Base-by-base conservation (phyloP, 2,888 invertebrate species). In the Uropetala carovei region DNA sequence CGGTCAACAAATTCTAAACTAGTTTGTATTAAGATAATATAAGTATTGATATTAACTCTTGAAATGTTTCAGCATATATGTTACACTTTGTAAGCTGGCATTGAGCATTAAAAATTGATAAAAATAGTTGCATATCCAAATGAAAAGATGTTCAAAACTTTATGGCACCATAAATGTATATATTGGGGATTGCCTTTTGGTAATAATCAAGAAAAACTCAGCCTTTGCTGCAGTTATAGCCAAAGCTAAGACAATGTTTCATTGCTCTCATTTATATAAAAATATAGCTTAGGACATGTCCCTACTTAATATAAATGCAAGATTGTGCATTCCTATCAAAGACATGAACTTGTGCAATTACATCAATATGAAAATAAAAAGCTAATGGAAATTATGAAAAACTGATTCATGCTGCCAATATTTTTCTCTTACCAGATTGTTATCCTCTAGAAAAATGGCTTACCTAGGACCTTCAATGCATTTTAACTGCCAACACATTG, bases 251-350 rank as follows among this genome's bases (percentile, higher is more conserved):
- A 89, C 89, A 89, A 64, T 68, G 22, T 75, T 75, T 4, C 75
- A 75, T 60, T 68, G 60, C 14, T 43, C 64, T 89, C 43, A 56
- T 43, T 43, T 43, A 43, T 89, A 89, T 89, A 89, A 89, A 89
- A 89, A 89, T 89, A 89, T 60, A 89, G 89, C 89, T 64, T 89
- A 89, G 89, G 89, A 60, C 89, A 68, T 43, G 43, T 89, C 64
- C 89, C 64, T 89, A 89, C 27, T 89, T 18, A 89, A 89, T 43
- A 43, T 64, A 89, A 89, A 89, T 89, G 89, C 89, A 89, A 89
- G 64, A 89, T 43, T 89, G 89, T 89, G 89, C 89, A 89, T 89
- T 89, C 64, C 89, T 89, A 89, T 89, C n/a, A 89, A 89, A 89
- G 89, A 89, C 89, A 89, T 89, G 89, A 89, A 89, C 60, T 68